Evolutionary conservation across 2,888 invertebrate genomes (phyloP).

Genomic region (Drosophila bunnanda): DNA sequence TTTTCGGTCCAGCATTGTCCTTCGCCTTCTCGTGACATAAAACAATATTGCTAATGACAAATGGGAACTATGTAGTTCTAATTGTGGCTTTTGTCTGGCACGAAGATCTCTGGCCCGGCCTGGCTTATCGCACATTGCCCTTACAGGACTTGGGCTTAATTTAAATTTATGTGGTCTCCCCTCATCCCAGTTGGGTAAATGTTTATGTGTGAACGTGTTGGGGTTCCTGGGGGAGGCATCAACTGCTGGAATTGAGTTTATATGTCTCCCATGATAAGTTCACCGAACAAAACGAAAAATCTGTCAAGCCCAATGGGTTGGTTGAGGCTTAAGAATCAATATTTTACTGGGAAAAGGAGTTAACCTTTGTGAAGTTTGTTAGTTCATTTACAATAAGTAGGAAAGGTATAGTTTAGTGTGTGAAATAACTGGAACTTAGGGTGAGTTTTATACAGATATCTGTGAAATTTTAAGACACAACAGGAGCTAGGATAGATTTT

Average conservation of each 20-base stretch:
- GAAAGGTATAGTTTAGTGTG: background rate
- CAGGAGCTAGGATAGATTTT: too few species aligned
- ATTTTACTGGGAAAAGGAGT: background rate
- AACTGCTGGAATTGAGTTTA: conserved; percentile 24
- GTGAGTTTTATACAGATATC: background rate
- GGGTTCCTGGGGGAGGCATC: conserved; percentile 31
- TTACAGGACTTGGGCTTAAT: conserved; percentile 35
- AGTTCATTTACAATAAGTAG: background rate
- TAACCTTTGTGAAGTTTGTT: background rate
- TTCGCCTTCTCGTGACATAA: conserved; percentile 18
- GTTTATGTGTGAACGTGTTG: conserved; percentile 30
- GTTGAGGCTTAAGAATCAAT: conserved; percentile 1
- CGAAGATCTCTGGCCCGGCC: conserved; percentile 27
- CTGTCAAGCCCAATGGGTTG: background rate
- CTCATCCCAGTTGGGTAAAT: conserved; percentile 7
- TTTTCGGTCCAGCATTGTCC: conserved; percentile 20
- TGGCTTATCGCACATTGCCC: conserved; percentile 36
- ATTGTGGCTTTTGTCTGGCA: conserved; percentile 43
- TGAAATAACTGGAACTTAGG: background rate
- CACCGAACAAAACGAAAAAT: conserved; percentile 6
- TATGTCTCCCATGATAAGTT: conserved; percentile 10
- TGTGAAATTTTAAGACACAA: background rate
- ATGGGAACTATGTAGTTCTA: conserved; percentile 46
- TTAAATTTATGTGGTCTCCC: conserved; percentile 39
- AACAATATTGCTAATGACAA: conserved; percentile 56